Conservation (phyloP, 2,797 vertebrate genomes). For the Myripristis jacobus region DNA sequence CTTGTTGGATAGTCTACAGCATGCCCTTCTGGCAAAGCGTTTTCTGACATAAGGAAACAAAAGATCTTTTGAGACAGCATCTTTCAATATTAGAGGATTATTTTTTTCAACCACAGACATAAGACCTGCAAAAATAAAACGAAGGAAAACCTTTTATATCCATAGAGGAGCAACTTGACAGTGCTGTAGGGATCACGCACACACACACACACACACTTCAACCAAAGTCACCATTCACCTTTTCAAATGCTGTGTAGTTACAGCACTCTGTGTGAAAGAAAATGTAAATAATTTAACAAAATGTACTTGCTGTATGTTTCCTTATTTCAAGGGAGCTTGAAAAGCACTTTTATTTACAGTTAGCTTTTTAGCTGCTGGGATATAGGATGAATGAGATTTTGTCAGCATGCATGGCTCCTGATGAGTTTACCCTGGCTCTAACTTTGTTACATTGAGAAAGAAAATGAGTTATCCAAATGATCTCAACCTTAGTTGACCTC, state of each 20-base stretch:
- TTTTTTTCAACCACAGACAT: background rate
- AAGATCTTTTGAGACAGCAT: no score
- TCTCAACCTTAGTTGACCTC: no score
- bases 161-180: background rate
- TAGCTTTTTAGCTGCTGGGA: background rate
- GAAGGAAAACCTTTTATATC: no score
- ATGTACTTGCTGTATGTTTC: slow-evolving; percentile 12
- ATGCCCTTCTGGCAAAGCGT: background rate
- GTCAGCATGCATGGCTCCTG: background rate
- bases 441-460: no score
- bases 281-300: slow-evolving; percentile 42
- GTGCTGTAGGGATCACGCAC: no score
- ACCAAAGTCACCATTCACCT: background rate
- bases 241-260: background rate
- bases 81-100: background rate
- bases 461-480: no score
- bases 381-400: background rate
- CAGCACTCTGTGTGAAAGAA: slow-evolving; percentile 6
- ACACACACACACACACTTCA: background rate
- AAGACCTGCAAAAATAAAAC: no score
- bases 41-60: no score
- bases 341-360: slow-evolving; percentile 10
- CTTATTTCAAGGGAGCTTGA: slow-evolving; percentile 9
- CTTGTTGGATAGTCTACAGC: background rate
- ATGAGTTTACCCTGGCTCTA: background rate